Evolutionary conservation across 1,140 invertebrate species (phyloP).

Genomic region (Adelges cooleyi): DNA sequence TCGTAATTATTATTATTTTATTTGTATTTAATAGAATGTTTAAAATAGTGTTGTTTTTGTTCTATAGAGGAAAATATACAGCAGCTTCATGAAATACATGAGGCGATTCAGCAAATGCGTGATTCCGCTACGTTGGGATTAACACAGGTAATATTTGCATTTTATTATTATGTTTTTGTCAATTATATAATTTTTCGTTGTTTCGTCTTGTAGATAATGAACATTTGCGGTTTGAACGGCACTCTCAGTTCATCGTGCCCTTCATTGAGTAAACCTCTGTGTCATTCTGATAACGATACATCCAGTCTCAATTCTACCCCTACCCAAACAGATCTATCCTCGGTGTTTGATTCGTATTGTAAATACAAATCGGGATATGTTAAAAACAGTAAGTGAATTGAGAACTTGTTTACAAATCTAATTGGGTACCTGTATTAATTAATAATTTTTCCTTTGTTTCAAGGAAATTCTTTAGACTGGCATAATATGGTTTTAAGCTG

Average conservation of each 20-base stretch:
- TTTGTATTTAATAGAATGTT: background rate
- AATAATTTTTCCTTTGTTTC: background rate
- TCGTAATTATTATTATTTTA: background rate
- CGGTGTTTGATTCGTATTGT: constrained; percentile 35
- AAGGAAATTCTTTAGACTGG: constrained; percentile 34
- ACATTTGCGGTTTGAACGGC: constrained; percentile 32
- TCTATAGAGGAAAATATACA: constrained; percentile 58
- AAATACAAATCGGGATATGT: constrained; percentile 25
- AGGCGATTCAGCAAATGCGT: constrained; percentile 62
- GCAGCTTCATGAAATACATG: constrained; percentile 60
- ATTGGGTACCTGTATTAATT: background rate
- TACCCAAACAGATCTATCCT: constrained; percentile 36
- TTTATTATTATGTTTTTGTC: background rate
- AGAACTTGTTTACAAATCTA: background rate
- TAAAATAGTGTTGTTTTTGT: constrained; percentile 30
- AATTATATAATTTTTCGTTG: background rate
- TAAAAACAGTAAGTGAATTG: constrained; percentile 29
- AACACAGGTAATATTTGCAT: constrained; percentile 30
- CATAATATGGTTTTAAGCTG: constrained; percentile 22
- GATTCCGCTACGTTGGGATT: constrained; percentile 42
- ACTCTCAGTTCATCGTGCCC: constrained; percentile 65
- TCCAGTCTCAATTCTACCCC: constrained; percentile 42
- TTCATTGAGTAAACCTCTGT: constrained; percentile 45
- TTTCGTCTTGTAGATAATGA: constrained; percentile 16
- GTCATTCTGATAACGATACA: constrained; percentile 41